Evolutionary conservation across 2,888 invertebrate species (phyloP).

Genomic region (Melipona bicolor): DNA sequence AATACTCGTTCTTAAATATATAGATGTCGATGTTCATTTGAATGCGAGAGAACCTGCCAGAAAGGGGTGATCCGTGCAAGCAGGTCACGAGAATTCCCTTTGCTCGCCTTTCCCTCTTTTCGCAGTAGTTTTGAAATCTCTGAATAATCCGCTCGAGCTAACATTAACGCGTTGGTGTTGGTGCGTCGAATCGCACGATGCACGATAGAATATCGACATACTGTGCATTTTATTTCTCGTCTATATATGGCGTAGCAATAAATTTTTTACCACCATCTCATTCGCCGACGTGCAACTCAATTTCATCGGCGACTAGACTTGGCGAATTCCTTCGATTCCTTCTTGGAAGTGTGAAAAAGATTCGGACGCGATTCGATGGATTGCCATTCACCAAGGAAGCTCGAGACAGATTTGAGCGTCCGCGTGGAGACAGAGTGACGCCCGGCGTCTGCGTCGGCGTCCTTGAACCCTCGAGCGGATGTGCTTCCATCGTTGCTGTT

Average conservation of each 20-base stretch:
- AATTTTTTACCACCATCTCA: too few species aligned
- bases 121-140: neutral
- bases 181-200: too few species aligned
- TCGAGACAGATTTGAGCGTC: constrained; percentile 14
- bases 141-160: neutral
- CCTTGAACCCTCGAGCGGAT: constrained; percentile 77
- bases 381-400: neutral
- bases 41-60: neutral
- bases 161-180: neutral
- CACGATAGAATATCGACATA: neutral
- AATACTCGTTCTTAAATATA: too few species aligned
- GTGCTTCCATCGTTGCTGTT: constrained; percentile 57
- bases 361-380: neutral
- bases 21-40: constrained; percentile 1
- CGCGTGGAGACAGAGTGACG: constrained; percentile 77
- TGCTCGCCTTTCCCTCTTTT: neutral
- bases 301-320: neutral
- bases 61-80: neutral
- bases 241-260: too few species aligned
- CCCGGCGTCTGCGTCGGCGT: constrained; percentile 72
- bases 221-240: too few species aligned
- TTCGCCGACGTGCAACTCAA: neutral
- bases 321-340: neutral
- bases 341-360: neutral
- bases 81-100: neutral